Percentiles rank a stretch among this genome's conserved stretches.
Evolutionary conservation across 2,113 vertebrate species (phyloP).

Genomic region (Delphinus delphis): DNA sequence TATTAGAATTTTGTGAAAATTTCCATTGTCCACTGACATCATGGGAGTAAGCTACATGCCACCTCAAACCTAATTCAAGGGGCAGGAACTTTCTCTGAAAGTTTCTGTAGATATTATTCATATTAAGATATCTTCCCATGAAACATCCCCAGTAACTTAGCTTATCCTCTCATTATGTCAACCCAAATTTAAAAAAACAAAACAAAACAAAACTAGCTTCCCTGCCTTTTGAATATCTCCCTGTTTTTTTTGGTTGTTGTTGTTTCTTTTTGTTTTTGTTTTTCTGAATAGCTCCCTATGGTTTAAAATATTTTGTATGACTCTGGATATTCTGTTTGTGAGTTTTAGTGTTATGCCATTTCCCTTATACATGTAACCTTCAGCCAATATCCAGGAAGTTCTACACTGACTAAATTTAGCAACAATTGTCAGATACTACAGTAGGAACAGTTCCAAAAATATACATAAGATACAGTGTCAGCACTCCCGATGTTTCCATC

Average conservation of each 20-base stretch:
- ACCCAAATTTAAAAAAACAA: accelerated
- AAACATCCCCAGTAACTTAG: neutral
- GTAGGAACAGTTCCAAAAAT: neutral
- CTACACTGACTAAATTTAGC: neutral
- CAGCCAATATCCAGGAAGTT: neutral
- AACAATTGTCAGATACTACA: neutral
- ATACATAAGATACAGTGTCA: neutral
- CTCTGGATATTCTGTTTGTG: neutral
- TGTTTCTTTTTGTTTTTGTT: no score
- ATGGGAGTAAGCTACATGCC: neutral
- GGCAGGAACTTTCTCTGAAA: neutral
- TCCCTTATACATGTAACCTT: neutral
- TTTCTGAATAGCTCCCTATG: neutral
- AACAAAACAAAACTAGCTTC: neutral
- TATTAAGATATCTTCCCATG: neutral
- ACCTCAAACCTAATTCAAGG: neutral
- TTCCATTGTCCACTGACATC: neutral
- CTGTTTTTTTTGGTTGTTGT: neutral
- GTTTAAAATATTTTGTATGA: neutral
- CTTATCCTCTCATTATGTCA: neutral
- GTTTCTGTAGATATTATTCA: neutral
- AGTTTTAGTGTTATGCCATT: neutral
- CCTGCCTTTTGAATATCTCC: neutral
- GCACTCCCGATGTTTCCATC: neutral
- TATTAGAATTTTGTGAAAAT: neutral